Evolutionary conservation across 2,888 invertebrate genomes (phyloP).

Genomic region (Chromoteleia sp.): DNA sequence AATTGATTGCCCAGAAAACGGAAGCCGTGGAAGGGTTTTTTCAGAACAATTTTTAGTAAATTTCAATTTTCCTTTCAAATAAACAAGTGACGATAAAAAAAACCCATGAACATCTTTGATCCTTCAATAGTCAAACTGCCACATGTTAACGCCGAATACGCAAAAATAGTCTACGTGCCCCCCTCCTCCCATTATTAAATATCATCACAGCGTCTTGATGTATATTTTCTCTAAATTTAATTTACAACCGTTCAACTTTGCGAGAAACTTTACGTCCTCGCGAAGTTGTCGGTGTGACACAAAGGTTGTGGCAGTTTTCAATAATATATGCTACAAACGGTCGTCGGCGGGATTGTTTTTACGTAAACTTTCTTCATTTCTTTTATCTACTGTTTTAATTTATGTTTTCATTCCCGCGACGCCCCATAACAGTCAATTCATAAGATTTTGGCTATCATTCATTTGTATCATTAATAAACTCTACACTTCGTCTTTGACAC

Average conservation of each 20-base stretch:
- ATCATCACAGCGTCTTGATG: conserved; percentile 82
- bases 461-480: conserved; percentile 76
- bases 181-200: conserved; percentile 65
- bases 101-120: conserved; percentile 56
- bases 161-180: conserved; percentile 9
- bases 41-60: conserved; percentile 3
- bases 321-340: conserved; percentile 74
- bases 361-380: not conserved
- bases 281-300: conserved; percentile 67
- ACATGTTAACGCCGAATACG: conserved; percentile 43
- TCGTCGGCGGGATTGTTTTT: conserved; percentile 69
- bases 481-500: conserved; percentile 73
- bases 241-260: conserved; percentile 71
- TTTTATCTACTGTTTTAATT: conserved; percentile 3
- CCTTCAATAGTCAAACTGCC: conserved; percentile 66
- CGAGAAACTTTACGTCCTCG: conserved; percentile 38
- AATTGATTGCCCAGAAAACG: conserved; percentile 76
- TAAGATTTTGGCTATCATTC: conserved; percentile 74
- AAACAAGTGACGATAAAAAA: conserved; percentile 38
- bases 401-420: conserved; percentile 32
- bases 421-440: conserved; percentile 72
- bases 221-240: conserved; percentile 75
- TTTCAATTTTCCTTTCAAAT: conserved; percentile 19
- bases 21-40: conserved; percentile 77
- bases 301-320: conserved; percentile 75